Base-by-base conservation (phyloP, 2,888 invertebrate species). In the Dromius quadrimaculatus region DNA sequence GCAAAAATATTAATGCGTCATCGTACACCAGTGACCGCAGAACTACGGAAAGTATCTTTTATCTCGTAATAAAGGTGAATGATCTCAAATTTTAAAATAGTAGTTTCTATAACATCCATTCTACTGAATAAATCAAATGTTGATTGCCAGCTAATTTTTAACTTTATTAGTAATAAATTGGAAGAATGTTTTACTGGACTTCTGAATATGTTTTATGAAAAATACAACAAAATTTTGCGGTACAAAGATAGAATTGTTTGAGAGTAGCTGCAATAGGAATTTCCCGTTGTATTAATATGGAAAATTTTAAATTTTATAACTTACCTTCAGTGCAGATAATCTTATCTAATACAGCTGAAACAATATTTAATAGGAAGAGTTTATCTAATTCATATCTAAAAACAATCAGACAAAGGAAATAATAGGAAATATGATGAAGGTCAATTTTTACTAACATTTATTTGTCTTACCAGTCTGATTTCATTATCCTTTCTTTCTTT, bases 1-100 rank as follows among this genome's bases (percentile, higher is more conserved):
- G 61, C 36, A 62, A 69, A 62, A 70, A 70, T 70, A 62, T 47
- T 38, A 69, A 54, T 70, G 70, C 70, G 70, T 70, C 62, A 70
- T 61, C 70, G 11, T 4, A 17, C 17, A 34, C 13, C 68, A 68
- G 57, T 68, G 45, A 43, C 68, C 19, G 45, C 15, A 43, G 59
- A 68, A 68, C 68, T 34, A 4, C 57, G 3, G 1, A 8, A 45
- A 63, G 1, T 1, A 17, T 8, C n/a, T 2, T 19, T 9, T 64
- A 50, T 34, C 47, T 34, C 64, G 32, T 64, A 63, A 32, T 8
- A 13, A 47, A 64, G 47, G 64, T 64, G 45, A 64, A 64, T 64
- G 64, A 64, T 64, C 64, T 64, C 20, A 4, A 11, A 13, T 43
- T 63, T 47, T 54, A 54, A 54, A 54, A 61, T 61, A 61, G 20